Evolutionary conservation across 1,140 invertebrate species (phyloP).

Genomic region (Portunus trituberculatus): DNA sequence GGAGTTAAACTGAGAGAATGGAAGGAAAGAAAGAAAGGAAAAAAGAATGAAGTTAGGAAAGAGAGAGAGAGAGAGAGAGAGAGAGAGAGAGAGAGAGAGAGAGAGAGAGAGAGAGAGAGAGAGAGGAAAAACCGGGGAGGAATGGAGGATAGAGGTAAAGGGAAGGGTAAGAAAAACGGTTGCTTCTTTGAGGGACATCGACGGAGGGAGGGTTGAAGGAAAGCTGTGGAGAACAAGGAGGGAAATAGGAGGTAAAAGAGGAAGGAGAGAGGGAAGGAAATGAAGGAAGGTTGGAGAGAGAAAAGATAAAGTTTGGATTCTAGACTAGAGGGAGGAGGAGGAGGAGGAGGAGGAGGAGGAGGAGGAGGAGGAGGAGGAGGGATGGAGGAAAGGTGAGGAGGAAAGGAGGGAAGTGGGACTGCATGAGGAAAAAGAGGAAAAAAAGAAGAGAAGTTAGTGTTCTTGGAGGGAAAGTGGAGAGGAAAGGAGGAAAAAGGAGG

Average conservation of each 20-base stretch:
- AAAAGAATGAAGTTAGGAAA: too few species aligned
- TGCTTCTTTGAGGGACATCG: neutral
- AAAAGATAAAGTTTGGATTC: neutral
- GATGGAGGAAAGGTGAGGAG: neutral
- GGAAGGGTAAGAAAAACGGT: neutral
- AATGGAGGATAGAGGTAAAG: neutral
- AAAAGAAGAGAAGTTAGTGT: neutral
- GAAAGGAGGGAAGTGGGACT: neutral
- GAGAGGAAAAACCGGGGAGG: slow-evolving; percentile 26
- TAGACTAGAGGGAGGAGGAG: neutral
- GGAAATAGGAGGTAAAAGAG: neutral
- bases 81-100: too few species aligned
- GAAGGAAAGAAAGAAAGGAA: too few species aligned
- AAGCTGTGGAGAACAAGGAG: neutral
- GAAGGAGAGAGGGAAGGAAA: neutral
- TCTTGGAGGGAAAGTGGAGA: neutral
- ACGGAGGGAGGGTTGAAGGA: neutral
- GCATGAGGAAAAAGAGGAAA: neutral
- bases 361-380: neutral
- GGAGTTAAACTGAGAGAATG: too few species aligned
- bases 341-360: neutral
- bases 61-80: neutral
- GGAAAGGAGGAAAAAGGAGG: neutral
- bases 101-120: too few species aligned
- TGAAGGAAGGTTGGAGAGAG: neutral